Evolutionary conservation across 2,888 invertebrate genomes (phyloP).

Genomic region (Galerucella calmariensis): DNA sequence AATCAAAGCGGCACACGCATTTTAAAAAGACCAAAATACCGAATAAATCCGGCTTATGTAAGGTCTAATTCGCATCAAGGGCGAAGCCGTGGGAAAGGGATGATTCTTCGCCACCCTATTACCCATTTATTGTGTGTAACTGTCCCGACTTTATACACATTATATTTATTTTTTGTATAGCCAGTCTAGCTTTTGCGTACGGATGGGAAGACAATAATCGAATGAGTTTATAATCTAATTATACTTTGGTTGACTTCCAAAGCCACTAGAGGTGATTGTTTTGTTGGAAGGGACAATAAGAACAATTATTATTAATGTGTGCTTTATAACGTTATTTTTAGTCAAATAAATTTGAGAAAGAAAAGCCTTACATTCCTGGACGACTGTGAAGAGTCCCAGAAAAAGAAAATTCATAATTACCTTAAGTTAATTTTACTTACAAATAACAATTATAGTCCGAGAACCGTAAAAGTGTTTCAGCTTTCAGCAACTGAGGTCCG

Average conservation of each 20-base stretch:
- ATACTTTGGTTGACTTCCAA: conserved; percentile 37
- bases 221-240: conserved; percentile 47
- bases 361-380: too few relatives aligned
- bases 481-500: too few relatives aligned
- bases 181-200: conserved; percentile 39
- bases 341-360: too few relatives aligned
- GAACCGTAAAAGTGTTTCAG: too few relatives aligned
- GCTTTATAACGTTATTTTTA: not conserved
- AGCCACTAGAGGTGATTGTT: conserved; percentile 3
- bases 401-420: too few relatives aligned
- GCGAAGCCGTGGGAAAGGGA: conserved; percentile 56
- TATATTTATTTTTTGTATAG: conserved; percentile 37
- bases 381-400: too few relatives aligned
- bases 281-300: not conserved
- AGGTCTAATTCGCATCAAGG: conserved; percentile 46
- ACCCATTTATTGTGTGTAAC: conserved; percentile 50
- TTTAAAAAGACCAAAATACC: conserved; percentile 45
- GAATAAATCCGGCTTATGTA: conserved; percentile 49
- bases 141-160: conserved; percentile 41
- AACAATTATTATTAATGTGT: not conserved
- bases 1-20: conserved; percentile 42
- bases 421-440: too few relatives aligned
- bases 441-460: too few relatives aligned
- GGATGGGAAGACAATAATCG: conserved; percentile 43
- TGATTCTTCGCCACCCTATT: conserved; percentile 50